phyloP scores from a whole-genome alignment of 35 echinoderm and acorn worm genomes.

The Holothuria glaberrima region DNA sequence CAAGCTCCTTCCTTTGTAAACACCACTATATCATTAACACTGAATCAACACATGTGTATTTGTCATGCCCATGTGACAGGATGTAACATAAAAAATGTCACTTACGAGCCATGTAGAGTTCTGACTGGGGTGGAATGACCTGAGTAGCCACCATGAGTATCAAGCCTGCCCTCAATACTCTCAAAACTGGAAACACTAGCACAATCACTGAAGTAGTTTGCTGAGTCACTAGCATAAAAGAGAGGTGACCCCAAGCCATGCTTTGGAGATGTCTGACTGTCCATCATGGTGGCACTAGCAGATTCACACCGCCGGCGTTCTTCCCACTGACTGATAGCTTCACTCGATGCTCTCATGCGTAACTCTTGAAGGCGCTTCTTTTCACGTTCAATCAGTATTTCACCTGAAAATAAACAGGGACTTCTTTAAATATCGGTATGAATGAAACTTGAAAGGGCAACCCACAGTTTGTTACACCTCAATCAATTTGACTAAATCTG shows the following conservation, averaged over 20 bases:
- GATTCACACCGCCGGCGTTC: constrained; percentile 66
- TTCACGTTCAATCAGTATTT: constrained; percentile 84
- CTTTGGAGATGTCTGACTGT: constrained; percentile 28
- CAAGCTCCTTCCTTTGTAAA: background rate
- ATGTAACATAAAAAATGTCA: background rate
- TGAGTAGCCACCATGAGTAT: constrained; percentile 55
- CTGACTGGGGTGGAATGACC: constrained; percentile 82
- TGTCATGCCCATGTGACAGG: no score
- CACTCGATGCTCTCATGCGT: constrained; percentile 64
- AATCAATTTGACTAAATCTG: no score
- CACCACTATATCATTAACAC: background rate
- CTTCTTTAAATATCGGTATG: no score
- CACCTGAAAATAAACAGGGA: constrained; percentile 51
- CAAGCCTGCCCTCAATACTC: constrained; percentile 89
- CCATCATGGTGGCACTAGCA: constrained; percentile 30
- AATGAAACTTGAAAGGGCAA: no score
- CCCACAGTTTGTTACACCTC: no score
- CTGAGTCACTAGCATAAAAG: constrained; percentile 48
- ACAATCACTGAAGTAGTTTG: constrained; percentile 72
- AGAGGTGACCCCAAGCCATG: constrained; percentile 35
- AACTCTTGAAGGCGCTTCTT: constrained; percentile 76
- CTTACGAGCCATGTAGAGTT: constrained; percentile 67
- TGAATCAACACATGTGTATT: background rate
- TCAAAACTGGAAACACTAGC: constrained; percentile 97
- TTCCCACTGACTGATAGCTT: constrained; percentile 84